Evolutionary conservation across 2,888 invertebrate species (phyloP), one percentile per base, ranked within the genome.

Genomic region (Trilocha varians): DNA sequence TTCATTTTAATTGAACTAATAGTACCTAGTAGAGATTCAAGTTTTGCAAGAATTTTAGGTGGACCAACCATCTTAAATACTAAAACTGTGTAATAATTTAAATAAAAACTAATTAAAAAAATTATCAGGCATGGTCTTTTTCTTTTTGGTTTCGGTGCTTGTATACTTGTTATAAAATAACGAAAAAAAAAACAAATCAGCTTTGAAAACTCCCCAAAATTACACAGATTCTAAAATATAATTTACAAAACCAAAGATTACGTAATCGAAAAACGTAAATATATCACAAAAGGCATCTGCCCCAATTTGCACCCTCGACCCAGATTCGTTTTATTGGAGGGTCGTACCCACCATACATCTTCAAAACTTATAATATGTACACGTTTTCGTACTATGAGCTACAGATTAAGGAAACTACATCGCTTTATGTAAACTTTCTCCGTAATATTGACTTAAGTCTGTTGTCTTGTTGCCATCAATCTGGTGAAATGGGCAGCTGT

Each of bases 401-500:
- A 14, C 8, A 13, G 25, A 13, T 25, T 18, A 14, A 25, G 25
- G 25, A 25, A 25, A 25, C 25, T 25, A 25, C 16, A 15, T 46
- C 52, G 48, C 57, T 52, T 47, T 59, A 64, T 62, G 60, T 57
- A 68, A 76, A 71, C 66, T 74, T 63, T 59, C 65, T 55, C 55
- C 66, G 66, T 61, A 59, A 68, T 67, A 70, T 68, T 64, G 69
- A 67, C 70, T 71, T 79, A 79, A 82, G 78, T 68, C 63, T 57
- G 68, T 75, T 75, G 77, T 73, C 77, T 76, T 80, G 82, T 80
- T 65, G 54, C 74, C 61, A 84, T 84, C 79, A 78, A 82, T 84
- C 80, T 78, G 64, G 62, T 59, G 62, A 74, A 83, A 82, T 79
- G 73, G 78, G 64, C 61, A 25, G 58, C 58, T 62, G 62, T 62